Base-by-base conservation (phyloP, 92 coral and sea anemone genomes). In the Epizoanthus rinbou region DNA sequence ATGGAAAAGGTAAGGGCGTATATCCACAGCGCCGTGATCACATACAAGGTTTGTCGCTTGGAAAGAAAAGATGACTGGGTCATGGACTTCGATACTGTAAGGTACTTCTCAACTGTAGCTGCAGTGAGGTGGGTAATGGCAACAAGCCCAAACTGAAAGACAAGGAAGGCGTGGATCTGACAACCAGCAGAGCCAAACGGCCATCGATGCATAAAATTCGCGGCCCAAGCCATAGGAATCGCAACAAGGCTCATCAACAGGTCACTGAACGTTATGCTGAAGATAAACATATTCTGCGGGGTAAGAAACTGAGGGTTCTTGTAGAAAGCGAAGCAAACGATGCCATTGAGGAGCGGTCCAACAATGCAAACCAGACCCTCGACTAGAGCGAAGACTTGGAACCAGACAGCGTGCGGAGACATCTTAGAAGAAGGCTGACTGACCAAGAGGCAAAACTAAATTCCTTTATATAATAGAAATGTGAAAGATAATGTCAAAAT, bases 111-210 rank as follows among this genome's bases (percentile, higher is more conserved):
- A 10, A 81, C 80, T 17, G 94, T 87, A 33, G 89, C 83, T 43
- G 74, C 84, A 8, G 89, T 89, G 64, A 91, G 31, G 81, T 88
- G 92, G 19, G 88, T 75, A 59, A 88, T 85, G 50, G 94, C 81
- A 31, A 91, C 90, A 19, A 88, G 86, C 5, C 92, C 94, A 52
- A 91, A 85, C 16, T 85, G 74, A 58, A 88, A 91, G 35, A 91
- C 85, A 58, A 91, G 84, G 45, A 91, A 91, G 15, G 94, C 94
- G 69, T 91, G 94, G 19, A 85, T 72, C n/a, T 85, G 33, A 25
- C 94, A 91, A 4, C 91, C 91, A 58, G 58, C 70, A 58, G 39
- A 21, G 8, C 86, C 89, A 65, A 71, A 85, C 2, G 92, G 86
- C 94, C 94, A 91, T 17, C 69, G 24, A 15, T 74, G 64, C 64